These are phyloP conservation scores for Villa cingulata DNA, from an alignment of 2,888 invertebrate species.

Conservation along the genomic window DNA sequence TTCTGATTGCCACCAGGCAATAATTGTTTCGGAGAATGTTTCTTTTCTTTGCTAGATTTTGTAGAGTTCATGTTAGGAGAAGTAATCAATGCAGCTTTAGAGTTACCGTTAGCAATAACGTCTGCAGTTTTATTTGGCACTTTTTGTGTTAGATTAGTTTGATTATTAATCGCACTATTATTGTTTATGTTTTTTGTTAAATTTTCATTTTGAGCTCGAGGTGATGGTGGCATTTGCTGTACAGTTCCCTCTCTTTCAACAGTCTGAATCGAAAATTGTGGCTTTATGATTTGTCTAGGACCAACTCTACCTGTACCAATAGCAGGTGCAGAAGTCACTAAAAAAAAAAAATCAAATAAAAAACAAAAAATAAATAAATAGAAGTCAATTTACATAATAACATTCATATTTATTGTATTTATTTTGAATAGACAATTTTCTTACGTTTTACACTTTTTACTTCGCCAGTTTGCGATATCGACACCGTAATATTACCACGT, in stretches of 20 bases:
- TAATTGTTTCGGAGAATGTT: background rate
- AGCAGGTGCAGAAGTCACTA: constrained; percentile 31
- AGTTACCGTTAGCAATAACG: background rate
- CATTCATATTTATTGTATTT: background rate
- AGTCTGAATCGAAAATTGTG: constrained; percentile 13
- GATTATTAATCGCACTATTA: background rate
- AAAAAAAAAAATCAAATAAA: constrained; percentile 1
- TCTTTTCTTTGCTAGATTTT: background rate
- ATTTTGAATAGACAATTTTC: constrained; percentile 1
- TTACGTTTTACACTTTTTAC: constrained; percentile 19
- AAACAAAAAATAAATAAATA: background rate
- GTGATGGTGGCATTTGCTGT: background rate
- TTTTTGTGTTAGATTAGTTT: background rate
- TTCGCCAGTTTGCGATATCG: constrained; percentile 17
- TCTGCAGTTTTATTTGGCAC: background rate
- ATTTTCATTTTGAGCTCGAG: constrained; percentile 1
- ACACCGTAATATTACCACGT: constrained; percentile 16
- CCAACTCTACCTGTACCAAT: constrained; percentile 36
- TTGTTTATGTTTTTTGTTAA: background rate
- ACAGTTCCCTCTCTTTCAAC: constrained; percentile 7
- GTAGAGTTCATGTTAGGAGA: background rate
- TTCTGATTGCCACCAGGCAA: no score
- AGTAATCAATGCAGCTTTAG: background rate
- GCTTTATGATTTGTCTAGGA: constrained; percentile 25
- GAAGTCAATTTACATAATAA: no score